Evolutionary conservation across 2,113 vertebrate species (phyloP).

Genomic region (Xenus cinereus): DNA sequence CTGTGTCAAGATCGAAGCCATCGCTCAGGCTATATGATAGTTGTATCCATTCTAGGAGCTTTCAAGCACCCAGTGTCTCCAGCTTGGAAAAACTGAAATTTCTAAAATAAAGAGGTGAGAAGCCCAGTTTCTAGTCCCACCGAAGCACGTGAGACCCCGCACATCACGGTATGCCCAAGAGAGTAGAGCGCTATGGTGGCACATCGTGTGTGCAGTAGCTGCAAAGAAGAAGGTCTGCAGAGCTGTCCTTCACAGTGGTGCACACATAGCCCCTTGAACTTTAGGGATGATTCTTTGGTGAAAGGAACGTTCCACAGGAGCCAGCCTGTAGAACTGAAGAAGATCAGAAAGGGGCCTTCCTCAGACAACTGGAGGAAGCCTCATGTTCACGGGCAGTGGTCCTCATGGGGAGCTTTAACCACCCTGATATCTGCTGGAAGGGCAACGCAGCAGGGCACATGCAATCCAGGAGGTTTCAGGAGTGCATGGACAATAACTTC

Average conservation of each 20-base stretch:
- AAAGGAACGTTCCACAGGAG: not conserved
- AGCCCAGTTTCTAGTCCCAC: not conserved
- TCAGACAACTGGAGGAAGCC: not conserved
- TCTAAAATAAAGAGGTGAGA: not conserved
- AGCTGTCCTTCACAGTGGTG: not conserved
- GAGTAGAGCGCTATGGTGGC: not conserved
- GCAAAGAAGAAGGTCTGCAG: not conserved
- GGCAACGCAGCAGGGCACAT: not conserved
- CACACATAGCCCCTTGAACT: not conserved
- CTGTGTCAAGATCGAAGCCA: not conserved
- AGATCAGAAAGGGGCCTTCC: not conserved
- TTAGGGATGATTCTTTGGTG: not conserved
- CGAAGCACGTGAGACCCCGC: not conserved
- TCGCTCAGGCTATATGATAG: not conserved
- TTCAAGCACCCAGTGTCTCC: not conserved
- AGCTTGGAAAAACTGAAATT: not conserved
- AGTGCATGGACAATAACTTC: not conserved
- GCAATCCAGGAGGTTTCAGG: not conserved
- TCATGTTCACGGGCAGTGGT: not conserved
- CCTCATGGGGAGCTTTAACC: not conserved
- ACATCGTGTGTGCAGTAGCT: not conserved
- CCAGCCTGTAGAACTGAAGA: not conserved
- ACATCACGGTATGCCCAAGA: not conserved
- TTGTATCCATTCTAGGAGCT: not conserved
- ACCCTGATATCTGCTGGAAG: not conserved